Base-by-base conservation (phyloP, 2,797 vertebrate species). In the Trematomus bernacchii region DNA sequence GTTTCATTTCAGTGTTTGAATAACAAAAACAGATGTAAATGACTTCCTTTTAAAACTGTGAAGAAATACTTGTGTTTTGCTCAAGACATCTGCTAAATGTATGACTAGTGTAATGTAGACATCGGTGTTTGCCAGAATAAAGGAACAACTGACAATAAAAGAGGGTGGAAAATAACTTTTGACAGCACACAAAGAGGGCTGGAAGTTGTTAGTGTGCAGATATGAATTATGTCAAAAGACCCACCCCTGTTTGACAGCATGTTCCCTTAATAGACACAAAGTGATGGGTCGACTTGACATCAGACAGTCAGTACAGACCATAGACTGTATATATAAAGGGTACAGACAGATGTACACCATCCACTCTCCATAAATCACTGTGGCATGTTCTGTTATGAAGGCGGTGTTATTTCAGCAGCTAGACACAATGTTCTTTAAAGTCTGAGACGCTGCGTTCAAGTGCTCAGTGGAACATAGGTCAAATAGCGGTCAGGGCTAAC, bases 31-130 rank as follows among this genome's bases (percentile, higher is more conserved):
- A 66, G 30, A 12, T 46, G 27, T 21, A 66, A 10, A 61, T 23
- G 46, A 55, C 44, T 66, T 73, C 62, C 57, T 55, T 57, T 81
- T 79, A 67, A 14, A n/a, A 27, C 59, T 21, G 4, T 50, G 33
- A 60, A 14, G 53, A 57, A 70, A 47, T 7, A 60, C 48, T 16
- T 13, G 6, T 27, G 27, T 27, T 27, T 27, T 27, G 27, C 27
- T 27, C 27, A 27, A 27, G 27, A 4, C 4, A 27, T 27, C 27
- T 27, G 27, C 3, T 4, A 4, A 27, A 27, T 27, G 27, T 27
- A n/a, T n/a, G n/a, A n/a, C n/a, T n/a, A n/a, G n/a, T n/a, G n/a
- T n/a, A n/a, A n/a, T n/a, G n/a, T n/a, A n/a, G n/a, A n/a, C n/a
- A 37, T 37, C 33, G 8, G 7, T 37, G 33, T 8, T 37, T 33